phyloP scores from a whole-genome alignment of 2,113 vertebrate species.

The Stegostoma tigrinum region DNA sequence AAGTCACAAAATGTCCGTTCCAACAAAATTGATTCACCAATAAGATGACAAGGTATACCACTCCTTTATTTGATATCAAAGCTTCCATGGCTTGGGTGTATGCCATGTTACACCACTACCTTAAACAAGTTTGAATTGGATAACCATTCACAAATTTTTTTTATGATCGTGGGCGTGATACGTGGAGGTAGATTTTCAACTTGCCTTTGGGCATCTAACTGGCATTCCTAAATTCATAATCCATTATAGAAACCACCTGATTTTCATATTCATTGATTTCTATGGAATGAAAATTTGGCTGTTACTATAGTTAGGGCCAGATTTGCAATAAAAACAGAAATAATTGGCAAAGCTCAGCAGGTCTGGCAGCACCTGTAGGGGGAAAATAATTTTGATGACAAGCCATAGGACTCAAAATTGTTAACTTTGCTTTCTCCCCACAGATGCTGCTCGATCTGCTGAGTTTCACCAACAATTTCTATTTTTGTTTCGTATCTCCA shows the following conservation, averaged over 20 bases:
- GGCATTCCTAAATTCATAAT: not conserved
- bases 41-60: no score
- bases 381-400: no score
- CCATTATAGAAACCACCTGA: not conserved
- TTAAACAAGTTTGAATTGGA: not conserved
- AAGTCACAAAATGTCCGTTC: not conserved
- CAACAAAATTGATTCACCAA: no score
- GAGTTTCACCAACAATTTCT: no score
- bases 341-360: no score
- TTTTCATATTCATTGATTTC: not conserved
- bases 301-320: not conserved
- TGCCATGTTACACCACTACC: not conserved
- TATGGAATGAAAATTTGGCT: not conserved
- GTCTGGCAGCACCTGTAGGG: no score
- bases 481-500: no score
- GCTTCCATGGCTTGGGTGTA: not conserved
- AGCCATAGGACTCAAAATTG: no score
- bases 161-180: not conserved
- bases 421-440: no score
- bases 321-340: not conserved
- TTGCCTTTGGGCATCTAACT: not conserved
- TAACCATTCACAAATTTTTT: not conserved
- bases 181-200: not conserved
- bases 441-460: no score
- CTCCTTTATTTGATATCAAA: no score